Conservation (phyloP, 35 echinoderm and acorn worm species). For the Lytechinus pictus region DNA sequence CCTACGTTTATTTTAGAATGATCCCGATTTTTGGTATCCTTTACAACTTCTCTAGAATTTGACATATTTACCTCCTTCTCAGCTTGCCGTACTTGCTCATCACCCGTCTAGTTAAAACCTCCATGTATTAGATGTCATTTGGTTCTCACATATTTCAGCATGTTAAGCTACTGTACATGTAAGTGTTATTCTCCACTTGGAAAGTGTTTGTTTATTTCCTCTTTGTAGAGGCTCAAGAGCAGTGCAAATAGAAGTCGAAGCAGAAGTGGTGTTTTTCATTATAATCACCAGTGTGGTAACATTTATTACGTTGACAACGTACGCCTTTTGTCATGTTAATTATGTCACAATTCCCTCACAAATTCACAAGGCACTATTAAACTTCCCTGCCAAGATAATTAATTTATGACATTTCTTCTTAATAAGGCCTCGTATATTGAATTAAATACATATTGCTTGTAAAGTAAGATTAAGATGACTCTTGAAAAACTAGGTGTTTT, state of each 20-base stretch:
- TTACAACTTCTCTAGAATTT: background rate
- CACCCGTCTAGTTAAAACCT: no score
- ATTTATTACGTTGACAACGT: background rate
- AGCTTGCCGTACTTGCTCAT: no score
- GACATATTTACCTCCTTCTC: no score
- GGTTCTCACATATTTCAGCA: background rate
- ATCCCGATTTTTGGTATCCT: background rate
- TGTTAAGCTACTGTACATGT: background rate
- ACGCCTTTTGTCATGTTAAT: no score
- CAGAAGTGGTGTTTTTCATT: background rate
- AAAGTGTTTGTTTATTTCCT: slow-evolving; percentile 51
- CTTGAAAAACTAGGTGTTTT: no score
- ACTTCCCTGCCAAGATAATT: no score
- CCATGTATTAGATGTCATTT: background rate
- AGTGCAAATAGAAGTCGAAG: slow-evolving; percentile 29
- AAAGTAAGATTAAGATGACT: no score
- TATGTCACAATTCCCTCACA: no score
- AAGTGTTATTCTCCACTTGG: background rate
- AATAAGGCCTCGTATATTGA: no score
- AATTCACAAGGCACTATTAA: no score
- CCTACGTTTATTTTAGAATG: background rate
- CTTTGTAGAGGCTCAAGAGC: background rate
- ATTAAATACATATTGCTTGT: no score
- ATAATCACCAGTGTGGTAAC: background rate
- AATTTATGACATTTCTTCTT: no score